Evolutionary conservation across 2,888 invertebrate genomes (phyloP).

Genomic region (Ommatoiulus sabulosus): DNA sequence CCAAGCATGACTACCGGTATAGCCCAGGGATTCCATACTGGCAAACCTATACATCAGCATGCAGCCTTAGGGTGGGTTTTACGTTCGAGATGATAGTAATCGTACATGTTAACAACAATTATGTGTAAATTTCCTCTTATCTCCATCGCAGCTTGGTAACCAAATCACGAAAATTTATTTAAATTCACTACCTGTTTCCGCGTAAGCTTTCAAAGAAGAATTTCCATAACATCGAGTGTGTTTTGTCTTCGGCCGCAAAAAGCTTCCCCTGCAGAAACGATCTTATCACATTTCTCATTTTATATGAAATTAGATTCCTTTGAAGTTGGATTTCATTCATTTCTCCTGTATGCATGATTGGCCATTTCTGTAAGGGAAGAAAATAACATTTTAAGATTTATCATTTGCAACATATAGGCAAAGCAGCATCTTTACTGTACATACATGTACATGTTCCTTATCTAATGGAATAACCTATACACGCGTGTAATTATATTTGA

Average conservation of each 20-base stretch:
- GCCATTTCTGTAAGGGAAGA: neutral
- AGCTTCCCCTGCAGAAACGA: neutral
- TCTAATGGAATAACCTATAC: neutral
- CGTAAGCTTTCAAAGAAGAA: neutral
- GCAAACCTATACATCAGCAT: neutral
- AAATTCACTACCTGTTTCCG: slow-evolving; percentile 8
- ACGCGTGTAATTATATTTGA: neutral
- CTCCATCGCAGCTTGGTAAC: neutral
- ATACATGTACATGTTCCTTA: neutral
- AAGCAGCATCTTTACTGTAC: neutral
- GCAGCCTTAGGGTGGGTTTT: neutral
- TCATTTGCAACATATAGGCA: neutral
- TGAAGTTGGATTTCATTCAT: neutral
- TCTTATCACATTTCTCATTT: neutral
- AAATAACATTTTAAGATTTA: neutral
- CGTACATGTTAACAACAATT: slow-evolving; percentile 8
- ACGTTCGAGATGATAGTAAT: neutral
- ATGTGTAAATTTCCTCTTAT: slow-evolving; percentile 2
- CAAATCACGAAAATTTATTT: neutral
- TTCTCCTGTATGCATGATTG: neutral
- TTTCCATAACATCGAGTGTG: neutral
- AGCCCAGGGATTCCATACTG: neutral
- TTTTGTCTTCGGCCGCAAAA: neutral
- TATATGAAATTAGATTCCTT: slow-evolving; percentile 25
- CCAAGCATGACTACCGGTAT: too few species aligned